Evolutionary conservation across 2,113 vertebrate genomes (phyloP), one percentile per base, ranked within the genome.

Genomic region (Camarhynchus parvulus): DNA sequence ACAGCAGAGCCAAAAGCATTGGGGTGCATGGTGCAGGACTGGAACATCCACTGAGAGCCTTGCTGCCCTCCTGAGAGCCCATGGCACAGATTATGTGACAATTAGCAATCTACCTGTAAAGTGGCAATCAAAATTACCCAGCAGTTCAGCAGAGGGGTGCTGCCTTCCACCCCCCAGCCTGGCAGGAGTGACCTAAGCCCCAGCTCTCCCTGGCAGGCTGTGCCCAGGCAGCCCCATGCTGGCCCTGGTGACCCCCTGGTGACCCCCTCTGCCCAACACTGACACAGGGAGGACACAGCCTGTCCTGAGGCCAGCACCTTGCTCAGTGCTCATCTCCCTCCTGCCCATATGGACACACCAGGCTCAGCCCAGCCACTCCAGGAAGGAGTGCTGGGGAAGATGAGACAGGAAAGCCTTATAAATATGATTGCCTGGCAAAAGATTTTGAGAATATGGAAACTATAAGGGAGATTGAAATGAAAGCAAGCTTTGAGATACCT

Each of bases 281-380:
- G 1, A n/a, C 1, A 0, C 0, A 1, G 28, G 42, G 31, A 58
- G 16, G 64, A 46, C 14, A 33, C 44, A 21, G 69, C 64, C 18
- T 47, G 68, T 23, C 49, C 68, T 64, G 55, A 33, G 78, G 41
- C 24, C 55, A 37, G 77, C 53, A 55, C 35, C 37, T 14, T 8
- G 12, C 59, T 7, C 85, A 33, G 55, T 0, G 8, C 23, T 25
- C 74, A 28, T 17, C 44, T 68, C 44, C 8, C 39, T 67, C 16
- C 20, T 0, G 0, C n/a, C 52, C 24, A 19, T 0, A 6, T 1
- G 7, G 47, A 81, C 10, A 27, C 76, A 62, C 2, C 39, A 23
- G 25, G 22, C 28, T 20, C 11, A 2, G 63, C 59, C 49, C 44
- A 68, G 59, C n/a, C 24, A n/a, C 7, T 3, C 9, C 70, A 50